Evolutionary conservation across 2,113 vertebrate species (phyloP).

Genomic region (Rhinoderma darwinii): DNA sequence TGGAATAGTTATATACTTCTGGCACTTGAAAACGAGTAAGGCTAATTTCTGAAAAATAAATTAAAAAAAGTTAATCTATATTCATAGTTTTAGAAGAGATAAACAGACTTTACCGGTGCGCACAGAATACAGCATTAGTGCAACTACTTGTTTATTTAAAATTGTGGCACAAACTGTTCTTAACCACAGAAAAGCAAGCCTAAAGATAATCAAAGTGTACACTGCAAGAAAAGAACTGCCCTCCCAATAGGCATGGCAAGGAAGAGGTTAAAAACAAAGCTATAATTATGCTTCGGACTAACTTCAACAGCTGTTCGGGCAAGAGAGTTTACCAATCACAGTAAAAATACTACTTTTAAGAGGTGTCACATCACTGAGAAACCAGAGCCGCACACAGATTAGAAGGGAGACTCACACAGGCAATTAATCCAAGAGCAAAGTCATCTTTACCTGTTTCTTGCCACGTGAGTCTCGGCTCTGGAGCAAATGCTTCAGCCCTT

Average conservation of each 20-base stretch:
- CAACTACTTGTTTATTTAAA: background rate
- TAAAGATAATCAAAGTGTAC: background rate
- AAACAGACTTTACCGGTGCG: too few species aligned
- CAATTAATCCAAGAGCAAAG: background rate
- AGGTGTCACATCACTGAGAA: conserved; percentile 12
- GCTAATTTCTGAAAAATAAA: conserved; percentile 78
- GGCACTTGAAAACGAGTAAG: conserved; percentile 85
- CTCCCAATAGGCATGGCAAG: background rate
- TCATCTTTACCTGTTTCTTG: conserved; percentile 83
- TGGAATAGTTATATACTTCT: conserved; percentile 90
- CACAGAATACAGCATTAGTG: background rate
- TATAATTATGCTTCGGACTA: conserved; percentile 25
- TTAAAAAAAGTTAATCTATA: background rate
- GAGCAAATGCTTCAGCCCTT: conserved; percentile 80
- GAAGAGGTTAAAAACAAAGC: conserved; percentile 9
- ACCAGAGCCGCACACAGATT: background rate
- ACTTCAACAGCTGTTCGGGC: conserved; percentile 27
- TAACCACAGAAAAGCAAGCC: background rate
- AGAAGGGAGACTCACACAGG: background rate
- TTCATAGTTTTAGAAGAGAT: background rate
- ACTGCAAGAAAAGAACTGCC: background rate
- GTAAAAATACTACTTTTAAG: conserved; percentile 44
- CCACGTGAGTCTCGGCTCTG: conserved; percentile 88
- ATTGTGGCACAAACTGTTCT: too few species aligned
- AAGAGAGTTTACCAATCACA: background rate